Conservation (phyloP, 2,113 vertebrate genomes). For the Lipotes vexillifer region DNA sequence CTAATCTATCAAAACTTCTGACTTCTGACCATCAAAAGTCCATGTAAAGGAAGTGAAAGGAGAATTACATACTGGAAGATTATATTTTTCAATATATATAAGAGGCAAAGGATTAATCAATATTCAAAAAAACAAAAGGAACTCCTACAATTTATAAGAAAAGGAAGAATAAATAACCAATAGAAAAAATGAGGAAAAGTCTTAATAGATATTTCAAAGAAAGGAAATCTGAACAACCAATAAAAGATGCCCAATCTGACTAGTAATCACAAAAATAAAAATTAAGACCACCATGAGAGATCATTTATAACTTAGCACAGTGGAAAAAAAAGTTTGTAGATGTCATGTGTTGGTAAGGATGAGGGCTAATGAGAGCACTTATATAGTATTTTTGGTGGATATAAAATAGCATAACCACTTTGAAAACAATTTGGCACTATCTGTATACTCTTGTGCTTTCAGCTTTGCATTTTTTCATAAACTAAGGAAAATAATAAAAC, state of each 20-base stretch:
- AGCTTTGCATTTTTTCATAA: not conserved
- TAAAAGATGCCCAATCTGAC: not conserved
- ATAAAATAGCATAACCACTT: not conserved
- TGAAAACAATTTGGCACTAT: not conserved
- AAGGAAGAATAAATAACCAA: not conserved
- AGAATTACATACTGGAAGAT: not conserved
- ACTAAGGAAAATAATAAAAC: not conserved
- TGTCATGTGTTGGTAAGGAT: not conserved
- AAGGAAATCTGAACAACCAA: not conserved
- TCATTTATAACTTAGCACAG: not conserved
- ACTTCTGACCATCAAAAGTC: not conserved
- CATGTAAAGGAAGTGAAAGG: not conserved
- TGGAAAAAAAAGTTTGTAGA: not conserved
- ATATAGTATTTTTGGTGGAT: not conserved
- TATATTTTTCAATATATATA: not conserved
- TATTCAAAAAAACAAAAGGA: not conserved
- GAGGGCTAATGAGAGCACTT: not conserved
- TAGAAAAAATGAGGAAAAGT: not conserved
- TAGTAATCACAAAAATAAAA: not conserved
- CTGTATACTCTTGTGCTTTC: not conserved
- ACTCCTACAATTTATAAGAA: not conserved
- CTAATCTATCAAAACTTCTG: not conserved
- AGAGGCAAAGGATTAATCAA: not conserved
- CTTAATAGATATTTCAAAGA: not conserved
- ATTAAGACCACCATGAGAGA: not conserved